Evolutionary conservation across 2,888 invertebrate species (phyloP).

Genomic region (Dicranocentrus wangi): DNA sequence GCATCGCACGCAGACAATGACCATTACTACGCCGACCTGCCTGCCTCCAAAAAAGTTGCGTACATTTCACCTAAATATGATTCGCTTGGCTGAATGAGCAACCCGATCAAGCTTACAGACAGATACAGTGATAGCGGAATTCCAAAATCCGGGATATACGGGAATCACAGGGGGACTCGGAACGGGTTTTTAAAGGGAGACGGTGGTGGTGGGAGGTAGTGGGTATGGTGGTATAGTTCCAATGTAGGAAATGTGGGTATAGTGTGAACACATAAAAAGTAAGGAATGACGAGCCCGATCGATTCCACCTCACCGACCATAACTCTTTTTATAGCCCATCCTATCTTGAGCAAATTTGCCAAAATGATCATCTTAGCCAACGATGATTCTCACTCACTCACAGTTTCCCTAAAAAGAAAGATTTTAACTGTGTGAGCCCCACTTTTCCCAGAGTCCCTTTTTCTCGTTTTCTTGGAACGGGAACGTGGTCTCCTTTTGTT

Average conservation of each 20-base stretch:
- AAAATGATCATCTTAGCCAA: constrained; percentile 69
- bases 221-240: no score
- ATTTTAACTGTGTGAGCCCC: constrained; percentile 45
- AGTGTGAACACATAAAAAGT: constrained; percentile 43
- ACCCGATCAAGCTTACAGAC: constrained; percentile 41
- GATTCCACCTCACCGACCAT: constrained; percentile 69
- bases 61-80: constrained; percentile 26
- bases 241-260: not conserved
- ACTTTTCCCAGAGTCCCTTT: constrained; percentile 18
- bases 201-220: no score
- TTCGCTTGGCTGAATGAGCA: constrained; percentile 37
- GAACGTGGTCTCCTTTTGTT: constrained; percentile 55
- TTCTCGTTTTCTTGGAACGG: constrained; percentile 41
- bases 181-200: no score
- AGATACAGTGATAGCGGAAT: constrained; percentile 43
- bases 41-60: not conserved
- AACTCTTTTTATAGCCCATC: constrained; percentile 70
- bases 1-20: no score
- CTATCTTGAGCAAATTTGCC: constrained; percentile 72
- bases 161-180: no score
- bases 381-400: constrained; percentile 64
- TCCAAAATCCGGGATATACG: constrained; percentile 19
- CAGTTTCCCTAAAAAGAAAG: constrained; percentile 6
- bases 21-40: not conserved
- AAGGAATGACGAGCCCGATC: constrained; percentile 59